A percentile compares a stretch with the other conserved stretches of the same genome.
These are phyloP conservation scores for Dolomedes plantarius DNA, from an alignment of 2,888 invertebrate species.

Conservation along the genomic window DNA sequence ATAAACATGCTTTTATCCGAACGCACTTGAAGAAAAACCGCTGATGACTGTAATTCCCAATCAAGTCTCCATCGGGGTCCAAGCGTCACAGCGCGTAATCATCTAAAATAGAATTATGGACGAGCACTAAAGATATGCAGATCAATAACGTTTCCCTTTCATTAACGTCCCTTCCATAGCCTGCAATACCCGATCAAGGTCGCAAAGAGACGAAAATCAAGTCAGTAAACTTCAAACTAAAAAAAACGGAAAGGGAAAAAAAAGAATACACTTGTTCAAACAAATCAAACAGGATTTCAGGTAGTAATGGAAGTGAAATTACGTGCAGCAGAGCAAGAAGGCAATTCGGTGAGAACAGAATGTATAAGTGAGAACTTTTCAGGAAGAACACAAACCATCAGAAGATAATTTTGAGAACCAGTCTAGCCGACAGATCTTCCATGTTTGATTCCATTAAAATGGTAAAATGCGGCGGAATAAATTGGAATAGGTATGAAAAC, in stretches of 20 bases:
- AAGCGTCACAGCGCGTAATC: no score
- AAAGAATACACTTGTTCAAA: conserved; percentile 14
- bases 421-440: neutral
- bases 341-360: neutral
- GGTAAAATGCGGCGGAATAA: no score
- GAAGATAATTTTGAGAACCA: neutral
- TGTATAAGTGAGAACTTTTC: neutral
- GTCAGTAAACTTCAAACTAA: neutral
- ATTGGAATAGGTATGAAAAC: no score
- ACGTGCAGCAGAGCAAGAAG: conserved; percentile 1
- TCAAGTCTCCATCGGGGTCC: no score
- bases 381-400: neutral
- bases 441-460: no score
- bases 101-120: no score
- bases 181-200: neutral
- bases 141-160: no score
- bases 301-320: conserved; percentile 10
- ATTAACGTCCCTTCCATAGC: no score
- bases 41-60: no score
- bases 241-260: neutral
- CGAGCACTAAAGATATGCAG: no score
- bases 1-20: no score
- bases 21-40: no score
- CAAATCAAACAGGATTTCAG: conserved; percentile 19
- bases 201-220: neutral